These are phyloP conservation scores for Sarcoramphus papa DNA, from an alignment of 2,797 vertebrate genomes.

Conservation along the genomic window DNA sequence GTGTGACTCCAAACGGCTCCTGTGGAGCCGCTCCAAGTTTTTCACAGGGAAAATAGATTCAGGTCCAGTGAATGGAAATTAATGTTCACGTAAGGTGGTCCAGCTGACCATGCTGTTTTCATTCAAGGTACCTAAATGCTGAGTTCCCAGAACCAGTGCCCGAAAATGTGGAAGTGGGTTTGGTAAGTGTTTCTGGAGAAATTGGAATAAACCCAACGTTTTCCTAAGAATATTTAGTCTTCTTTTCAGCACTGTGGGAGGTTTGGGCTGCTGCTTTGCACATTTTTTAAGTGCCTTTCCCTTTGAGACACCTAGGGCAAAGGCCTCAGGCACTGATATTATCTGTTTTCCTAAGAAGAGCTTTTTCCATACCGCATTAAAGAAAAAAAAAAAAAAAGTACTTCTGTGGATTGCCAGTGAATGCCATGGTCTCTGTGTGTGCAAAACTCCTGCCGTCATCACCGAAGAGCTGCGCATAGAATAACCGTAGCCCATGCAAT, in stretches of 20 bases:
- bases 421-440: background rate
- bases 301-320: constrained; percentile 57
- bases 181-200: constrained; percentile 47
- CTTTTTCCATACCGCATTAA: constrained; percentile 24
- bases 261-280: constrained; percentile 53
- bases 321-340: constrained; percentile 44
- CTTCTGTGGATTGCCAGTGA: background rate
- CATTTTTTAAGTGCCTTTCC: constrained; percentile 60
- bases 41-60: constrained; percentile 26
- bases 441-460: background rate
- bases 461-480: background rate
- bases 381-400: background rate
- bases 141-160: constrained; percentile 49
- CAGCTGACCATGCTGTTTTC: constrained; percentile 47
- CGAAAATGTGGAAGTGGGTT: constrained; percentile 60
- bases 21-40: background rate
- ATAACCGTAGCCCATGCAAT: background rate
- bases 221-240: constrained; percentile 55
- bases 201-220: constrained; percentile 15
- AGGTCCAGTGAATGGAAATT: constrained; percentile 12
- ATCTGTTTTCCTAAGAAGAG: constrained; percentile 39
- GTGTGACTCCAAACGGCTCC: background rate
- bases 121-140: constrained; percentile 51
- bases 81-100: constrained; percentile 42
- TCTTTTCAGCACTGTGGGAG: constrained; percentile 62